Evolutionary conservation across 2,888 invertebrate species (phyloP).

Genomic region (Bhutanitis thaidina): DNA sequence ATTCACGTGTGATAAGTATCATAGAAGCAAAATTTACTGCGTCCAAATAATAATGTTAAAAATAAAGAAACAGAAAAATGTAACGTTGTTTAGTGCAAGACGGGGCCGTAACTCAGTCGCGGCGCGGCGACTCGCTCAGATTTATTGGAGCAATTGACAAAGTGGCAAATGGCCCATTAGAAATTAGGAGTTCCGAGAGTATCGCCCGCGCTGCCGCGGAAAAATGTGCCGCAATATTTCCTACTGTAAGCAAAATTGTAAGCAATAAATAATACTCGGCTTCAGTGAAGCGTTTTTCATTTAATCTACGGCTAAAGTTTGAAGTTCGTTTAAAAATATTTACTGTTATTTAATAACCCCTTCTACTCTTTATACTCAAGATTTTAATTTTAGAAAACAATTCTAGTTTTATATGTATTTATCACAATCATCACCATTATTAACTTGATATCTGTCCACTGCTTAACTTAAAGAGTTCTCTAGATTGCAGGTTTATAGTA

Average conservation of each 20-base stretch:
- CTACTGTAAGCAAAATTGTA: conserved; percentile 69
- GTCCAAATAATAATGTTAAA: neutral
- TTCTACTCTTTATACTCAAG: too few species aligned
- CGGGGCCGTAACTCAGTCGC: conserved; percentile 63
- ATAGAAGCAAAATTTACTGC: neutral
- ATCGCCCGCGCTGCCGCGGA: conserved; percentile 41
- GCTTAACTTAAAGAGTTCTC: too few species aligned
- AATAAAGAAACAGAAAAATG: conserved; percentile 48
- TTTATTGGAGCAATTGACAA: conserved; percentile 80
- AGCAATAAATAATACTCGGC: conserved; percentile 65
- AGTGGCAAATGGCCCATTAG: conserved; percentile 80
- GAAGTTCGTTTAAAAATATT: neutral
- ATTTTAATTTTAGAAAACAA: too few species aligned
- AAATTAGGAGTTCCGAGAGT: conserved; percentile 66
- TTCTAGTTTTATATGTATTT: too few species aligned
- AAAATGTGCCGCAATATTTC: conserved; percentile 74
- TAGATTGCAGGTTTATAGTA: too few species aligned
- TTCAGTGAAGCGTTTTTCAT: conserved; percentile 23
- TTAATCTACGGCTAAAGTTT: conserved; percentile 1
- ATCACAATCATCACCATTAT: too few species aligned
- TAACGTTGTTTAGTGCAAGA: conserved; percentile 62
- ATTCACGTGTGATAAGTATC: too few species aligned
- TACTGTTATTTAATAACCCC: too few species aligned
- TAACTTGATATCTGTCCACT: too few species aligned
- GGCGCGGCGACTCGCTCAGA: conserved; percentile 52